Conservation (phyloP, 1,140 invertebrate species). For the Paraescarpia echinospica region DNA sequence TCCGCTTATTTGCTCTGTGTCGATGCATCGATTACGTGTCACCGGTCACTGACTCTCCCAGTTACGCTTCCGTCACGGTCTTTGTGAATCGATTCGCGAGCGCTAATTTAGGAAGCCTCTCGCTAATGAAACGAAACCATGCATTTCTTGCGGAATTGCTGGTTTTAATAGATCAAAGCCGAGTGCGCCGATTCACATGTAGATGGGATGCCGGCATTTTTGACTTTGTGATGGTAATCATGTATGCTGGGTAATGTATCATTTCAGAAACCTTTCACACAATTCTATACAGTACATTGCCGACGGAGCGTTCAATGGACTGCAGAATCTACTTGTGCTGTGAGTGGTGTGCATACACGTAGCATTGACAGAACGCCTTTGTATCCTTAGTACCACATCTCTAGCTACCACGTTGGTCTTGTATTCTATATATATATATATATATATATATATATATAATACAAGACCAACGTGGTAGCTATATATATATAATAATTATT, state of each 20-base stretch:
- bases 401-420: background rate
- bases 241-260: background rate
- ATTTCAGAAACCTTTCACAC: constrained; percentile 54
- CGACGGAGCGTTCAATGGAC: constrained; percentile 56
- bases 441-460: too few species aligned
- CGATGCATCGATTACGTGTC: background rate
- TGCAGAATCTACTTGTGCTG: constrained; percentile 43
- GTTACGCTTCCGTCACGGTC: background rate
- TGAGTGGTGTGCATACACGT: constrained; percentile 33
- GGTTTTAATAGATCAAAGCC: constrained; percentile 1
- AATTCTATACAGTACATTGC: constrained; percentile 50
- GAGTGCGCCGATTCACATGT: background rate
- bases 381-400: background rate
- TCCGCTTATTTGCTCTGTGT: background rate
- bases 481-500: too few species aligned
- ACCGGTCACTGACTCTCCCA: background rate
- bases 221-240: background rate
- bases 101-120: background rate
- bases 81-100: constrained; percentile 4
- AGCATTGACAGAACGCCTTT: background rate
- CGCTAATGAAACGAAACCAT: background rate
- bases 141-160: background rate
- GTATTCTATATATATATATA: too few species aligned
- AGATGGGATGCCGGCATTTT: background rate
- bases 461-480: too few species aligned